A percentile compares a stretch with the other conserved stretches of the same genome.
phyloP scores from a whole-genome alignment of 2,797 vertebrate species.

The Sebastes nivosus region DNA sequence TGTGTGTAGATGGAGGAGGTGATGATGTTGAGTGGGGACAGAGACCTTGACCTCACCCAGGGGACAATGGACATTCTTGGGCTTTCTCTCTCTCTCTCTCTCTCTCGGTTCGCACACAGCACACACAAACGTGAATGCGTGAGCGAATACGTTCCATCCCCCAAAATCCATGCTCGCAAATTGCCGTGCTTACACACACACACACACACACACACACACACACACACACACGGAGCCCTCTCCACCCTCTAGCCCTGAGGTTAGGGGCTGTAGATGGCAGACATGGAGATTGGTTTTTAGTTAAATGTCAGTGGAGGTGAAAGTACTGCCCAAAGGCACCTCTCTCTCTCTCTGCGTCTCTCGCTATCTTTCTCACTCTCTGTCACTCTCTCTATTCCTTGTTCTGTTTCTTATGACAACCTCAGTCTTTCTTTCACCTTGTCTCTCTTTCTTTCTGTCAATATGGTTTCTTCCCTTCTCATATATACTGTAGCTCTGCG shows the following conservation, averaged over 20 bases:
- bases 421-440: constrained; percentile 20
- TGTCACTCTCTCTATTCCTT: constrained; percentile 4
- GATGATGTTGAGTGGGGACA: constrained; percentile 60
- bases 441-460: background rate
- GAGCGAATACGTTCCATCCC: constrained; percentile 18
- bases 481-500: no score
- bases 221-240: constrained; percentile 31
- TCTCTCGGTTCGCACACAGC: background rate
- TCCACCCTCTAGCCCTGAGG: constrained; percentile 70
- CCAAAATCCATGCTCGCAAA: constrained; percentile 39
- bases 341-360: constrained; percentile 22
- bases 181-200: constrained; percentile 11
- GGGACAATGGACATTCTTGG: constrained; percentile 61
- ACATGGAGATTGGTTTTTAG: constrained; percentile 86
- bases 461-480: background rate
- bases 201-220: constrained; percentile 43
- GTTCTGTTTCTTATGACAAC: constrained; percentile 25
- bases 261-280: constrained; percentile 78
- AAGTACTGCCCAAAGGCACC: constrained; percentile 79
- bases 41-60: constrained; percentile 77
- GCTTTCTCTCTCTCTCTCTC: background rate
- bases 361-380: constrained; percentile 59
- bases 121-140: background rate
- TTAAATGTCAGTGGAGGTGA: constrained; percentile 89
- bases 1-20: constrained; percentile 41